A percentile compares a stretch with the other conserved stretches of the same genome.
Conservation (phyloP, 1,140 invertebrate genomes). For the Helicoverpa armigera region DNA sequence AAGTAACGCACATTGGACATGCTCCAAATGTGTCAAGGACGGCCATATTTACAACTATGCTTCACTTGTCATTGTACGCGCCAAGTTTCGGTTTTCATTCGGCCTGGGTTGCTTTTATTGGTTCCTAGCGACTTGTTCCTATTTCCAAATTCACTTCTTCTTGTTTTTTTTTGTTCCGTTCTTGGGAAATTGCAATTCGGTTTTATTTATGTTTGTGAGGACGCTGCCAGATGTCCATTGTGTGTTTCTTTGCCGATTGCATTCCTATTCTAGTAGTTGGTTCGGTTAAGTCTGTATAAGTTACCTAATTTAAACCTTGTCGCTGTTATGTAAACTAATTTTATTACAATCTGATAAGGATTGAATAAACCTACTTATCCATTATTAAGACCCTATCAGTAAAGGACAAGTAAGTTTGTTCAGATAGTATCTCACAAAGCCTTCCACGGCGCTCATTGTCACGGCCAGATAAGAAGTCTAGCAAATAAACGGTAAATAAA, state of each 20-base stretch:
- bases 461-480: not conserved
- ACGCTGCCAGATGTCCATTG: too few species aligned
- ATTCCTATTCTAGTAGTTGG: too few species aligned
- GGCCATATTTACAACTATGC: slow-evolving; percentile 20
- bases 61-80: slow-evolving; percentile 18
- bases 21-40: slow-evolving; percentile 27
- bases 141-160: not conserved
- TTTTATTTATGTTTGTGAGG: too few species aligned
- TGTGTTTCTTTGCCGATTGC: too few species aligned
- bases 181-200: not conserved
- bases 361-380: not conserved
- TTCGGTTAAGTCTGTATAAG: too few species aligned
- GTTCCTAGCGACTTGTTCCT: not conserved
- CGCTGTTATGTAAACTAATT: not conserved
- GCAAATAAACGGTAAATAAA: not conserved
- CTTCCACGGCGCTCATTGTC: not conserved
- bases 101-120: not conserved
- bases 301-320: not conserved
- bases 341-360: not conserved
- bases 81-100: slow-evolving; percentile 36
- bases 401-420: not conserved
- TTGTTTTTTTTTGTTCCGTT: not conserved
- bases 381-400: not conserved
- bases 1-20: slow-evolving; percentile 38
- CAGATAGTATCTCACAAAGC: not conserved